A percentile compares a stretch with the other conserved stretches of the same genome.
Conservation (phyloP, 2,888 invertebrate genomes). For the Emmelina monodactyla region DNA sequence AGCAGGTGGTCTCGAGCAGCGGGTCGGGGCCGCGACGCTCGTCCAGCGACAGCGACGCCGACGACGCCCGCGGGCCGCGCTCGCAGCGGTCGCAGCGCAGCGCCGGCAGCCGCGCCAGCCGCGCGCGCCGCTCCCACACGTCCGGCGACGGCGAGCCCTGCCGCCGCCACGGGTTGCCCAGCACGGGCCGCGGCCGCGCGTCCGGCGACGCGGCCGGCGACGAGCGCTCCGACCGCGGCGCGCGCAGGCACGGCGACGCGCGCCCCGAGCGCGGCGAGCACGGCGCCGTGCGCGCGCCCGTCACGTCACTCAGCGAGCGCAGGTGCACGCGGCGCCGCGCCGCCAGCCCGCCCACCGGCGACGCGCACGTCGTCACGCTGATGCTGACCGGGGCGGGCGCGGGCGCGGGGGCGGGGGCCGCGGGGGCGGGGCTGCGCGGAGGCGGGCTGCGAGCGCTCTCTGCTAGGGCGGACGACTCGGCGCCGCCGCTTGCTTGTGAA, state of each 20-base stretch:
- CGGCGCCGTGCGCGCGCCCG: slow-evolving; percentile 40
- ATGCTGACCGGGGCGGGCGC: slow-evolving; percentile 44
- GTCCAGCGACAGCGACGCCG: slow-evolving; percentile 30
- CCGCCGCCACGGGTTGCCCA: slow-evolving; percentile 10
- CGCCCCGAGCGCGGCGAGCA: slow-evolving; percentile 16
- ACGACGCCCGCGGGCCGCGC: slow-evolving; percentile 19
- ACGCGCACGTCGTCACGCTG: slow-evolving; percentile 51
- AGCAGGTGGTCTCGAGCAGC: slow-evolving; percentile 54
- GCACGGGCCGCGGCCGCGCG: slow-evolving; percentile 11
- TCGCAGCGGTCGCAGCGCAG: slow-evolving; percentile 22
- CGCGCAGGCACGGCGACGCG: slow-evolving; percentile 10
- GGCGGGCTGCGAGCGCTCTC: slow-evolving; percentile 23
- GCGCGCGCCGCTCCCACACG: slow-evolving; percentile 17
- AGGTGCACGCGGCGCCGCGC: slow-evolving; percentile 49
- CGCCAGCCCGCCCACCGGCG: slow-evolving; percentile 43
- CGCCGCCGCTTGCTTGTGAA: slow-evolving; percentile 27
- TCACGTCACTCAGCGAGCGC: slow-evolving; percentile 56
- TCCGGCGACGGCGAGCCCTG: slow-evolving; percentile 17
- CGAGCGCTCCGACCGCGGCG: slow-evolving; percentile 14
- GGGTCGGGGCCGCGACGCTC: slow-evolving; percentile 38
- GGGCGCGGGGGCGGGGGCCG: slow-evolving; percentile 20
- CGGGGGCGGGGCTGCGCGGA: slow-evolving; percentile 19
- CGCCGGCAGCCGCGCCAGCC: slow-evolving; percentile 23
- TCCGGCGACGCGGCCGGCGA: slow-evolving; percentile 16
- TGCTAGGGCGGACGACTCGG: slow-evolving; percentile 24